Evolutionary conservation across 2,888 invertebrate species (phyloP).

Genomic region (Macroteleia sp.): DNA sequence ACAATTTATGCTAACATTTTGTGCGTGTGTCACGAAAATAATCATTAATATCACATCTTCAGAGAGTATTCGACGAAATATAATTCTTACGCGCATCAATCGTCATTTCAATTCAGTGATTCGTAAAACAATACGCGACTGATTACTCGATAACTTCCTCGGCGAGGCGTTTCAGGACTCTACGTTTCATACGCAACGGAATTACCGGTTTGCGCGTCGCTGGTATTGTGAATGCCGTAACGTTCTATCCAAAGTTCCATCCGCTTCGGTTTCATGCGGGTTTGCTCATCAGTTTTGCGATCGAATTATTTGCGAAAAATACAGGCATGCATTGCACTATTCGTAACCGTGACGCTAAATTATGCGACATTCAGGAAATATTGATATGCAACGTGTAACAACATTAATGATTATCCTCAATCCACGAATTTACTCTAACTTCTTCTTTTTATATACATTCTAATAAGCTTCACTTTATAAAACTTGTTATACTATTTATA

Average conservation of each 20-base stretch:
- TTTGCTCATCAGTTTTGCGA: constrained; percentile 61
- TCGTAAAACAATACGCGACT: constrained; percentile 83
- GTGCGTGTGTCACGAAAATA: too few relatives aligned
- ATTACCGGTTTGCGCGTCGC: constrained; percentile 80
- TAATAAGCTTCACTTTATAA: too few relatives aligned
- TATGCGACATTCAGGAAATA: constrained; percentile 46
- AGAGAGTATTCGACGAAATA: too few relatives aligned
- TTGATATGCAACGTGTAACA: constrained; percentile 35
- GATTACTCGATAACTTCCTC: constrained; percentile 81
- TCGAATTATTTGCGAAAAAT: constrained; percentile 64
- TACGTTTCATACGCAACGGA: constrained; percentile 81
- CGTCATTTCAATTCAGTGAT: constrained; percentile 79
- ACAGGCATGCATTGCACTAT: constrained; percentile 21
- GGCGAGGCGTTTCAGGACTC: constrained; percentile 67
- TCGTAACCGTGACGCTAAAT: constrained; percentile 40
- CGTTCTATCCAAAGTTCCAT: constrained; percentile 57
- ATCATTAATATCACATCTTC: too few relatives aligned
- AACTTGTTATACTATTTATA: too few relatives aligned
- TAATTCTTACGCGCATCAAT: constrained; percentile 71
- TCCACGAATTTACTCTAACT: too few relatives aligned
- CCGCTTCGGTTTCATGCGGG: constrained; percentile 63
- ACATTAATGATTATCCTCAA: constrained; percentile 30
- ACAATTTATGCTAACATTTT: too few relatives aligned
- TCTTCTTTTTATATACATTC: too few relatives aligned
- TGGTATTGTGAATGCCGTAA: constrained; percentile 75